phyloP scores from a whole-genome alignment of 2,888 invertebrate species.

The Caenorhabditis becei region DNA sequence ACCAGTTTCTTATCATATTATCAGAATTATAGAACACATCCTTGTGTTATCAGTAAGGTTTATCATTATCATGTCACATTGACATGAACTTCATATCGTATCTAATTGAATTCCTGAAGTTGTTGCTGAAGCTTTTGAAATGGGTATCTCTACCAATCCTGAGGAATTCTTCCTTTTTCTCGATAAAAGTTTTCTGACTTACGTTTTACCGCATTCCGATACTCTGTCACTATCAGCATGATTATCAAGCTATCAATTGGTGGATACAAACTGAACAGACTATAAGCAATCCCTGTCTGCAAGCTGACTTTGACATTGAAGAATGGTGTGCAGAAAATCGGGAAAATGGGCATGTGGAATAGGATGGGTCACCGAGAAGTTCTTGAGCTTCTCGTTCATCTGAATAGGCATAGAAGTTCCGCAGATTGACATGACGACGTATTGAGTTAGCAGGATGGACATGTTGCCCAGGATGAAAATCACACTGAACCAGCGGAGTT shows the following conservation, averaged over 20 bases:
- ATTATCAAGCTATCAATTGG: conserved; percentile 12
- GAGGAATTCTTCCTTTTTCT: too few relatives aligned
- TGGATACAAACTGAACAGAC: conserved; percentile 13
- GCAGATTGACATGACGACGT: conserved; percentile 25
- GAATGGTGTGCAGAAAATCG: too few relatives aligned
- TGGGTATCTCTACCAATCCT: too few relatives aligned
- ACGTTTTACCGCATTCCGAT: neutral
- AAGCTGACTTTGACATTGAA: neutral
- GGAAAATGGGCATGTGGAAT: neutral
- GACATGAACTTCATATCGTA: too few relatives aligned
- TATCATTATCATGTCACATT: too few relatives aligned
- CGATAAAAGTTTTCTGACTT: too few relatives aligned
- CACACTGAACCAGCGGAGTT: conserved; percentile 5
- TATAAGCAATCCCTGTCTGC: neutral
- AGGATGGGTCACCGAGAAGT: conserved; percentile 33
- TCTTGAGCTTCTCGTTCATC: conserved; percentile 35
- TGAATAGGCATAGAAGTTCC: conserved; percentile 33
- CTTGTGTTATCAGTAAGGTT: too few relatives aligned
- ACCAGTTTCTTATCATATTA: too few relatives aligned
- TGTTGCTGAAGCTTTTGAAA: too few relatives aligned
- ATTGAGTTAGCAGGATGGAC: conserved; percentile 21
- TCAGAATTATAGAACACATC: too few relatives aligned
- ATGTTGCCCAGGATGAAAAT: neutral
- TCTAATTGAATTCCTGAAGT: too few relatives aligned
- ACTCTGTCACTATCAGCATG: conserved; percentile 13